Evolutionary conservation across 1,140 invertebrate genomes (phyloP).

Genomic region (Lordiphosa clarofinis): DNA sequence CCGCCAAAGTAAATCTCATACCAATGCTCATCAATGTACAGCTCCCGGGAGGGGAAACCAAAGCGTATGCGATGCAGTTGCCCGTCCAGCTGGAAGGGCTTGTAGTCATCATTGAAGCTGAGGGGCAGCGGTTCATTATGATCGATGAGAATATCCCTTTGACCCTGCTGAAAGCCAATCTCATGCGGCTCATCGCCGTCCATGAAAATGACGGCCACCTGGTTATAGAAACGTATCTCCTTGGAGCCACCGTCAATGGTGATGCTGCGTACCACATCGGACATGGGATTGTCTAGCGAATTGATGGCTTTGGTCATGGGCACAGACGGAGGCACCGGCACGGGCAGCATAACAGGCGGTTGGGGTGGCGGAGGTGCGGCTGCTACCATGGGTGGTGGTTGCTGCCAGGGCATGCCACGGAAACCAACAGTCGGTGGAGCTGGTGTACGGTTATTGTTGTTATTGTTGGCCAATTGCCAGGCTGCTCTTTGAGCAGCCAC

Average conservation of each 20-base stretch:
- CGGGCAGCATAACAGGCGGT: slow-evolving; percentile 51
- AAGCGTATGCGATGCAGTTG: slow-evolving; percentile 89
- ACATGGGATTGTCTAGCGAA: slow-evolving; percentile 75
- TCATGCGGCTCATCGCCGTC: slow-evolving; percentile 91
- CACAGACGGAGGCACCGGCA: slow-evolving; percentile 34
- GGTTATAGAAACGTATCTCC: slow-evolving; percentile 92
- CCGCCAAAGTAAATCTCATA: slow-evolving; percentile 96
- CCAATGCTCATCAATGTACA: slow-evolving; percentile 92
- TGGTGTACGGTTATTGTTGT: slow-evolving; percentile 5
- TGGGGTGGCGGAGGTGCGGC: slow-evolving; percentile 59
- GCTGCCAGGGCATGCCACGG: slow-evolving; percentile 64
- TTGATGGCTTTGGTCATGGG: slow-evolving; percentile 65
- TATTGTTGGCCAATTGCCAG: slow-evolving; percentile 54
- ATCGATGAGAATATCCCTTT: slow-evolving; percentile 85
- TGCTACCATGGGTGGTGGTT: slow-evolving; percentile 43
- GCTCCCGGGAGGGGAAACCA: slow-evolving; percentile 94
- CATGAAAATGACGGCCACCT: slow-evolving; percentile 91
- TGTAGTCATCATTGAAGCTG: slow-evolving; percentile 87
- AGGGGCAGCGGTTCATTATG: slow-evolving; percentile 85
- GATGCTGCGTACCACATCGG: slow-evolving; percentile 83
- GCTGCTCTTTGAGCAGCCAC: slow-evolving; percentile 43
- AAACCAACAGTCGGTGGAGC: slow-evolving; percentile 18
- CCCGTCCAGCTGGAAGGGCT: slow-evolving; percentile 86
- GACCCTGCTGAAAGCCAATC: slow-evolving; percentile 89
- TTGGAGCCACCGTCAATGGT: slow-evolving; percentile 90